Evolutionary conservation across 1,140 invertebrate species (phyloP), one percentile per base, ranked within the genome.

Genomic region (Eulimnadia texana): DNA sequence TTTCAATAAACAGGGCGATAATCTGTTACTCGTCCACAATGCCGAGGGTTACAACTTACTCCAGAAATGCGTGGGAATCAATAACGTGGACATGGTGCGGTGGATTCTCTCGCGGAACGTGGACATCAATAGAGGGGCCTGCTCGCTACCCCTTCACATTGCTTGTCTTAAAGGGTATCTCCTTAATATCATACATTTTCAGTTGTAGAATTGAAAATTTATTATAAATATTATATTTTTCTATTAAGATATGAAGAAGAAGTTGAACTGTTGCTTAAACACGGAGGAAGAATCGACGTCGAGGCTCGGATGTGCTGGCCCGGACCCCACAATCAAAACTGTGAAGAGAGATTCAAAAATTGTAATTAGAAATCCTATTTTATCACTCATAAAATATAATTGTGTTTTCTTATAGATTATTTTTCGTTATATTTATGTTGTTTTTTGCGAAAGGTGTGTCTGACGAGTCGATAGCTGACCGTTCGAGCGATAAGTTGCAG

Each of bases 21-120:
- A 84, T 69, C 79, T 84, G 55, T 68, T 84, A 19, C 70, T 74
- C 22, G 78, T 85, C 27, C 78, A 82, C 65, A 82, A 85, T 70
- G 80, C 81, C 63, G 78, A 81, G 65, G 84, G 83, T 2, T 86
- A 84, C 68, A 86, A 86, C 68, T 71, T 86, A 50, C 73, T 86
- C 16, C 84, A 86, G 68, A 82, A 81, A 66, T 82, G 80, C 69
- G 82, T 85, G 24, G 82, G 83, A 50, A 76, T 84, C 50, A 84
- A 85, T 72, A 83, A 84, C 71, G 74, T 84, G 24, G 83, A 85
- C 63, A 73, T 86, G 68, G 81, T 83, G 10, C 72, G 80, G 65
- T 84, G 82, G 82, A 74, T 84, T 3, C 66, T 83, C 28, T 75
- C 78, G 56, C 71, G 82, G 64, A 78, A 82, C 49, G 74, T 80